A percentile compares a stretch with the other conserved stretches of the same genome.
These are phyloP conservation scores for Menura novaehollandiae DNA, from an alignment of 2,113 vertebrate genomes.

Conservation along the genomic window DNA sequence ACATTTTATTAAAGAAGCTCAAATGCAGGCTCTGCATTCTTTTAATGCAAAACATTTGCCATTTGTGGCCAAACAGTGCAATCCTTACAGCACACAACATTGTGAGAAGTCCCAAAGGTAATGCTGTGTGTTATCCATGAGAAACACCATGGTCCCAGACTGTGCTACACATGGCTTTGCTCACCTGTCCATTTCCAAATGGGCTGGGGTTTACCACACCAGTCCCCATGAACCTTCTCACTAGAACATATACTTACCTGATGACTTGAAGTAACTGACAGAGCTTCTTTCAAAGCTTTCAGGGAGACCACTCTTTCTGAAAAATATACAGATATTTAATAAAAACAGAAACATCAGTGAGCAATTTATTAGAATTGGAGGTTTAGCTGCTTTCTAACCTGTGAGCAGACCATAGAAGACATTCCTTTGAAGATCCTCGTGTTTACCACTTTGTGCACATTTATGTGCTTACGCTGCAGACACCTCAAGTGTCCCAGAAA, in stretches of 20 bases:
- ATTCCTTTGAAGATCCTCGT: not conserved
- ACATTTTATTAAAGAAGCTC: not conserved
- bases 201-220: not conserved
- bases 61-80: not conserved
- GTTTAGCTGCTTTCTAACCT: not conserved
- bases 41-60: not conserved
- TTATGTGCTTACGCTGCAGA: not conserved
- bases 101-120: not conserved
- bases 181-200: not conserved
- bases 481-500: not conserved
- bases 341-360: not conserved
- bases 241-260: not conserved
- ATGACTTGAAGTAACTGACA: not conserved
- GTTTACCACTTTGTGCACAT: not conserved
- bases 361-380: not conserved
- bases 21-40: not conserved
- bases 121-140: fast-evolving
- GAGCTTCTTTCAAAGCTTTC: not conserved
- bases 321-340: not conserved
- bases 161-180: not conserved
- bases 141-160: not conserved
- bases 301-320: not conserved
- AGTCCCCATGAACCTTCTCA: not conserved
- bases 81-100: not conserved
- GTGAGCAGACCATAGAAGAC: not conserved